These are phyloP conservation scores for Thymelicus sylvestris DNA, from an alignment of 2,888 invertebrate genomes.

Conservation along the genomic window DNA sequence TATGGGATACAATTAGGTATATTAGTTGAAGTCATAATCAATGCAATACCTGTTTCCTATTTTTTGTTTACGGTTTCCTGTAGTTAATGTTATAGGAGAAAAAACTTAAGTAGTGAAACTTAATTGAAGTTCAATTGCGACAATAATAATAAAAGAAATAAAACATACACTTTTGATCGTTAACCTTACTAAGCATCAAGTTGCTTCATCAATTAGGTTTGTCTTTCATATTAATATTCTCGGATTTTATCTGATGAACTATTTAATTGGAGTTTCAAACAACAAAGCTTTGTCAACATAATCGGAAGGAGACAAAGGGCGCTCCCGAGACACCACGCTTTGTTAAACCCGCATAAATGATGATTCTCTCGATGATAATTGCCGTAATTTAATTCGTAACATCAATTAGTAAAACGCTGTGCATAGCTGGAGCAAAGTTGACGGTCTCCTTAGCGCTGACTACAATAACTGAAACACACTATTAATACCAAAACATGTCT, in stretches of 20 bases:
- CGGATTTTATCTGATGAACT: slow-evolving; percentile 19
- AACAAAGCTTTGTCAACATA: slow-evolving; percentile 32
- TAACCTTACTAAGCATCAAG: background rate
- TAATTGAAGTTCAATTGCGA: too few relatives aligned
- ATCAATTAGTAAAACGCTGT: slow-evolving; percentile 1
- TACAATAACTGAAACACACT: too few relatives aligned
- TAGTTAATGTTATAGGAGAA: too few relatives aligned
- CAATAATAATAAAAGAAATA: background rate
- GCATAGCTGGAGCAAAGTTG: too few relatives aligned
- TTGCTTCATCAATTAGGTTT: slow-evolving; percentile 6
- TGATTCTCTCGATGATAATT: slow-evolving; percentile 26
- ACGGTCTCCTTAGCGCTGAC: too few relatives aligned
- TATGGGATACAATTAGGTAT: too few relatives aligned
- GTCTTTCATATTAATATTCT: slow-evolving; percentile 5
- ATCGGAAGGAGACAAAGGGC: slow-evolving; percentile 27
- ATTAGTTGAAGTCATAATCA: too few relatives aligned
- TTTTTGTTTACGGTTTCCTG: too few relatives aligned
- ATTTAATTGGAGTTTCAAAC: slow-evolving; percentile 17
- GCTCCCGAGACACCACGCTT: slow-evolving; percentile 15
- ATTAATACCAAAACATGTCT: too few relatives aligned
- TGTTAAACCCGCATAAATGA: slow-evolving; percentile 34
- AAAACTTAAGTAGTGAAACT: too few relatives aligned
- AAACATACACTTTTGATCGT: background rate
- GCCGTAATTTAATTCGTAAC: slow-evolving; percentile 25
- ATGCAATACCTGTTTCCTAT: too few relatives aligned